Percentiles rank a stretch among this genome's conserved stretches.
Conservation (phyloP, 1,140 invertebrate genomes). For the Epicauta chinensis region DNA sequence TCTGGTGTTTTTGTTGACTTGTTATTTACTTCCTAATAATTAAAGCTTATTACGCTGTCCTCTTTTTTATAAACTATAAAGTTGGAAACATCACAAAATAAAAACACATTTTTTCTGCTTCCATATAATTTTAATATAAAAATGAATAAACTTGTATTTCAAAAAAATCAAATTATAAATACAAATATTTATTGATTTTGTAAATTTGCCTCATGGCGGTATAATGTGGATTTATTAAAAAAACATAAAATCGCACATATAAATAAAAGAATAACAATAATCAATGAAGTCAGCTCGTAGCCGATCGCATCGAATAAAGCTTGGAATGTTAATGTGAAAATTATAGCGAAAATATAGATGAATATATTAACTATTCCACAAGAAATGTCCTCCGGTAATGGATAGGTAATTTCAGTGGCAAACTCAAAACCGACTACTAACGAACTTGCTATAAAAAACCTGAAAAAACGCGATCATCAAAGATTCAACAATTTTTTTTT, state of each 20-base stretch:
- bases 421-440: slow-evolving; percentile 32
- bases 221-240: slow-evolving; percentile 22
- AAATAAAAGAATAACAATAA: slow-evolving; percentile 17
- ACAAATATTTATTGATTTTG: background rate
- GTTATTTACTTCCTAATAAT: no score
- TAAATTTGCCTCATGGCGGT: slow-evolving; percentile 28
- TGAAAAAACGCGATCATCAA: slow-evolving; percentile 29
- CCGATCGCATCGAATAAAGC: slow-evolving; percentile 17
- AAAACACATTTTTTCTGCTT: no score
- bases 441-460: slow-evolving; percentile 29
- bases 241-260: slow-evolving; percentile 14
- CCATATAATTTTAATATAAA: no score
- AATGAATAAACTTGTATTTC: no score
- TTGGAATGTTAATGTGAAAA: slow-evolving; percentile 21
- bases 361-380: slow-evolving; percentile 26
- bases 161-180: no score
- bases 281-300: slow-evolving; percentile 15
- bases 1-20: no score
- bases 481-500: background rate
- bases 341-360: slow-evolving; percentile 27
- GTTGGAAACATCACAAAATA: no score
- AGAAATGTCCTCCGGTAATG: slow-evolving; percentile 28
- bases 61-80: no score
- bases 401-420: slow-evolving; percentile 30
- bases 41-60: no score